Conservation (phyloP, 2,113 vertebrate species). For the Cathartes aura region DNA sequence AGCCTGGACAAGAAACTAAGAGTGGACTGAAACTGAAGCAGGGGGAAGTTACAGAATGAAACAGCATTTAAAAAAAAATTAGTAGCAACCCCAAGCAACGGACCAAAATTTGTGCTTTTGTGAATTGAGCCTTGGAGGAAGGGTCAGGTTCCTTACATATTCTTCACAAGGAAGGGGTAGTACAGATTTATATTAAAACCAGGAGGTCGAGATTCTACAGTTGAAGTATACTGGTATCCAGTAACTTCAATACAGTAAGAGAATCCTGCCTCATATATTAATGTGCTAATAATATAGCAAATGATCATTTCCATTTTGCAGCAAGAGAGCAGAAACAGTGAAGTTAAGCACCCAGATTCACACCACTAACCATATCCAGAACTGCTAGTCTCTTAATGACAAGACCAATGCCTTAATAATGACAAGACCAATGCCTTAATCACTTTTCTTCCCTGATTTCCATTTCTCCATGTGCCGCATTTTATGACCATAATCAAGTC, state of each 20-base stretch:
- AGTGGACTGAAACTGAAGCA: neutral
- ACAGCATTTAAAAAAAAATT: neutral
- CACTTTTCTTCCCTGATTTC: neutral
- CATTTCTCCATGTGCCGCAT: neutral
- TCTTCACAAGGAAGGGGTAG: neutral
- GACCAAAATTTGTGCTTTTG: neutral
- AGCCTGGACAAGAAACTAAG: neutral
- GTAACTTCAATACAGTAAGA: neutral
- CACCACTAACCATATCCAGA: neutral
- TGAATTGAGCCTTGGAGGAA: neutral
- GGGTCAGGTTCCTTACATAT: neutral
- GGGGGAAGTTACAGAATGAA: neutral
- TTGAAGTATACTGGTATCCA: neutral
- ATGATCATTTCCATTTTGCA: neutral
- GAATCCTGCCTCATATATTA: neutral
- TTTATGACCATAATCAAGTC: neutral
- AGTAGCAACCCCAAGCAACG: fast-evolving
- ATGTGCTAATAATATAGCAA: neutral
- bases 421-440: neutral
- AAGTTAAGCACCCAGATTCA: neutral
- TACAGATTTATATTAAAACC: neutral
- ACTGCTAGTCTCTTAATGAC: neutral
- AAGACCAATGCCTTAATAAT: neutral
- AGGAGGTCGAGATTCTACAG: neutral
- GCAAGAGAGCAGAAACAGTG: neutral